A percentile compares a stretch with the other conserved stretches of the same genome.
Conservation (phyloP, 1,140 invertebrate species). For the Musca domestica region DNA sequence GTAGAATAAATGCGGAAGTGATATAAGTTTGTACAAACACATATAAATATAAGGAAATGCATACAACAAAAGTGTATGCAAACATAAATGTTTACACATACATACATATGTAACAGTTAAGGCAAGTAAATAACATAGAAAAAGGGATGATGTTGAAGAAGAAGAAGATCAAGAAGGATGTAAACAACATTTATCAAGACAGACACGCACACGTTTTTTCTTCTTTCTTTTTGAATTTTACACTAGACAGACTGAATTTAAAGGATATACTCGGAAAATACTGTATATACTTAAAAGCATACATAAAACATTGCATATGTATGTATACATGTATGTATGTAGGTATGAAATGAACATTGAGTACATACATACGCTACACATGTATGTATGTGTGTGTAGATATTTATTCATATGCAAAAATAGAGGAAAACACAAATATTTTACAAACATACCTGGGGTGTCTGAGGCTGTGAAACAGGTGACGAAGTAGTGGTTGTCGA, state of each 20-base stretch:
- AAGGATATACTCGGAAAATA: background rate
- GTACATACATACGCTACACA: no score
- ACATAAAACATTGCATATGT: slow-evolving; percentile 2
- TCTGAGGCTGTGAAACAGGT: slow-evolving; percentile 30
- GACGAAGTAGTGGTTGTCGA: slow-evolving; percentile 28
- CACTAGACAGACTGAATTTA: background rate
- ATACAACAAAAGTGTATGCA: background rate
- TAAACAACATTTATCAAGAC: background rate
- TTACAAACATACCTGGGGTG: slow-evolving; percentile 46
- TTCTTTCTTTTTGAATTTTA: no score
- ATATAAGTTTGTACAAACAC: background rate
- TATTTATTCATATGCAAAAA: background rate
- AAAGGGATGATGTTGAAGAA: no score
- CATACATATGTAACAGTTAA: no score
- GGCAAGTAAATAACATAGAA: no score
- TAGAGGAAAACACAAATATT: background rate
- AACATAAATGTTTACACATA: no score
- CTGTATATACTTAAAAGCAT: background rate
- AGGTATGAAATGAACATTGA: background rate
- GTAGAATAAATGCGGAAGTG: background rate
- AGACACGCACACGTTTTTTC: background rate
- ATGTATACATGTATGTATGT: background rate
- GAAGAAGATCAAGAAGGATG: background rate
- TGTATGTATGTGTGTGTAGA: background rate
- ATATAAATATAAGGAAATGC: slow-evolving; percentile 1